A percentile compares a stretch with the other conserved stretches of the same genome.
Conservation (phyloP, 1,140 invertebrate genomes). For the Aphidius gifuensis region DNA sequence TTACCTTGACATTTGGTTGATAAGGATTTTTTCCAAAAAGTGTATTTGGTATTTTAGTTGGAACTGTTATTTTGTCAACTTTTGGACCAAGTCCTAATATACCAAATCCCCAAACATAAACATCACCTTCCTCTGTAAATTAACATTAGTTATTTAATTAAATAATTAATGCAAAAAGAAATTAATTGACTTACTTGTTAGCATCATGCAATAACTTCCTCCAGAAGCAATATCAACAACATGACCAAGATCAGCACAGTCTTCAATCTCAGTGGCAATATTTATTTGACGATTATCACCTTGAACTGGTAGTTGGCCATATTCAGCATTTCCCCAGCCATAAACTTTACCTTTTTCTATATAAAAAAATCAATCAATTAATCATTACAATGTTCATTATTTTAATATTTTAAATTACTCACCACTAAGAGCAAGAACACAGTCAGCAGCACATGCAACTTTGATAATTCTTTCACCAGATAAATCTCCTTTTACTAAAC, state of each 20-base stretch:
- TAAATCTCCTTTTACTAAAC: slow-evolving; percentile 76
- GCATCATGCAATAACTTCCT: slow-evolving; percentile 80
- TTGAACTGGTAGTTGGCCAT: slow-evolving; percentile 70
- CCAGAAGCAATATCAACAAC: slow-evolving; percentile 80
- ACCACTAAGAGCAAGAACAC: slow-evolving; percentile 87
- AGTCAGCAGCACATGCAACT: slow-evolving; percentile 78
- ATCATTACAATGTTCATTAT: neutral
- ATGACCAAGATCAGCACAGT: slow-evolving; percentile 66
- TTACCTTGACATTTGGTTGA: slow-evolving; percentile 65
- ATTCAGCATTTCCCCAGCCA: slow-evolving; percentile 97
- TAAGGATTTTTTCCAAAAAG: slow-evolving; percentile 86
- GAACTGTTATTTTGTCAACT: slow-evolving; percentile 62
- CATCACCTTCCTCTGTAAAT: slow-evolving; percentile 69
- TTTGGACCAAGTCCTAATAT: slow-evolving; percentile 84
- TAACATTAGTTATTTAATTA: slow-evolving; percentile 3
- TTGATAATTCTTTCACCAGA: slow-evolving; percentile 78
- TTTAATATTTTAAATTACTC: slow-evolving; percentile 27
- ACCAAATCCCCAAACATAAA: slow-evolving; percentile 92
- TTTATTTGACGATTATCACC: slow-evolving; percentile 61
- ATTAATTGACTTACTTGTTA: slow-evolving; percentile 67
- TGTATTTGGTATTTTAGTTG: slow-evolving; percentile 70
- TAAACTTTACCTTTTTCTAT: slow-evolving; percentile 88
- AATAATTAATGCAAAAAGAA: slow-evolving; percentile 24
- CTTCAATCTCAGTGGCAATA: slow-evolving; percentile 65
- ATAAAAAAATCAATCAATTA: slow-evolving; percentile 24